Evolutionary conservation across 2,113 vertebrate genomes (phyloP).

Genomic region (Sus scrofa): DNA sequence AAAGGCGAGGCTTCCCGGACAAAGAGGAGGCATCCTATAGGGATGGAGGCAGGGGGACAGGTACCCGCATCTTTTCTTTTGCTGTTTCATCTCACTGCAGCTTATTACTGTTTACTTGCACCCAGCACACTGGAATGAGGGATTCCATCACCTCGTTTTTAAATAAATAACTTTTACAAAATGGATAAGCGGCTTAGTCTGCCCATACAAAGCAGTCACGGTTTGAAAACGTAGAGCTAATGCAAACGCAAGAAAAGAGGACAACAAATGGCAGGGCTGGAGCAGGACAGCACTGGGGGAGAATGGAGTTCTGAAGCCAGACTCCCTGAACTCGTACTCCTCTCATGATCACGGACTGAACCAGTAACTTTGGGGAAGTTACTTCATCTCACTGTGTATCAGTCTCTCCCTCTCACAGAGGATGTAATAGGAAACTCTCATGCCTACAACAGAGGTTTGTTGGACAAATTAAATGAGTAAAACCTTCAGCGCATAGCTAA

Average conservation of each 20-base stretch:
- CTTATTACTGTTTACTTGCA: too few relatives aligned
- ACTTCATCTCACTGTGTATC: not conserved
- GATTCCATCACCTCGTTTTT: not conserved
- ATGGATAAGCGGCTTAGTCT: not conserved
- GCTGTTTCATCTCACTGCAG: not conserved
- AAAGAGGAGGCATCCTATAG: not conserved
- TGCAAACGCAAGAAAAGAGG: not conserved
- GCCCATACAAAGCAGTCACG: not conserved
- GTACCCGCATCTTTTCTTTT: accelerated
- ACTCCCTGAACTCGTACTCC: not conserved
- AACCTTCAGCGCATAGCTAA: not conserved
- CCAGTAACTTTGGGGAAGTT: not conserved
- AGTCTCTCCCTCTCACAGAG: not conserved
- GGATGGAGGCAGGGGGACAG: accelerated
- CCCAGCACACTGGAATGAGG: not conserved
- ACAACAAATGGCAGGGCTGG: not conserved
- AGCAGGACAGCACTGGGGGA: not conserved
- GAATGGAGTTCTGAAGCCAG: not conserved
- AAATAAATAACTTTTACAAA: not conserved
- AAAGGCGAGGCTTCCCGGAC: not conserved
- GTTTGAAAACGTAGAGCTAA: not conserved
- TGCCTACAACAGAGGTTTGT: not conserved
- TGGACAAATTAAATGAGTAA: not conserved
- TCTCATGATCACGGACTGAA: not conserved
- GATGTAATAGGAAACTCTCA: not conserved